Conservation (phyloP, 2,888 invertebrate species). For the Deroplatys truncata region DNA sequence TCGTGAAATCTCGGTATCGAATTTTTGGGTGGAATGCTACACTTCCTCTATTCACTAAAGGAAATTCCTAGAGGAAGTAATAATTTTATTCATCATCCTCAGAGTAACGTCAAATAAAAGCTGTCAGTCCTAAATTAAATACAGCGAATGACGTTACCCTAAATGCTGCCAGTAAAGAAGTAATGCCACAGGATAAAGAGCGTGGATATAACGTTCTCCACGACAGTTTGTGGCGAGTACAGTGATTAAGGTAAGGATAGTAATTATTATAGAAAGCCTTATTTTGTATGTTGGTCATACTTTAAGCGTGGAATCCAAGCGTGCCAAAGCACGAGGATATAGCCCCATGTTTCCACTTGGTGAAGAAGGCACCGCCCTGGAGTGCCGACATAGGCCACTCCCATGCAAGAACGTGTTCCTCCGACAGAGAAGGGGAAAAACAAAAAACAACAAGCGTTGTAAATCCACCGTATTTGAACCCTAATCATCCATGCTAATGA, state of each 20-base stretch:
- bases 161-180: too few relatives aligned
- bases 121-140: too few relatives aligned
- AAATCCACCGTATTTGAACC: background rate
- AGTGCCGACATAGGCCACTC: background rate
- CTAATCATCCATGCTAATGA: background rate
- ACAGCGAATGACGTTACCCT: too few relatives aligned
- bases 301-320: conserved; percentile 14
- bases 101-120: too few relatives aligned
- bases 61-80: too few relatives aligned
- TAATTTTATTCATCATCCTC: too few relatives aligned
- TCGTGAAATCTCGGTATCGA: too few relatives aligned
- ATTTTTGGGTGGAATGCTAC: too few relatives aligned
- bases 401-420: background rate
- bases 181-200: too few relatives aligned
- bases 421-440: background rate
- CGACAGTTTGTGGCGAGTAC: too few relatives aligned
- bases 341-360: background rate
- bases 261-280: conserved; percentile 10
- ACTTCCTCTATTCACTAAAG: too few relatives aligned
- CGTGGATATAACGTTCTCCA: too few relatives aligned
- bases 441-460: background rate
- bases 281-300: conserved; percentile 17
- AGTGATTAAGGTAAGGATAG: background rate
- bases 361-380: background rate
- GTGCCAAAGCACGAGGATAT: background rate